Base-by-base conservation (phyloP, 1,140 invertebrate species). In the Hylaeus anthracinus region DNA sequence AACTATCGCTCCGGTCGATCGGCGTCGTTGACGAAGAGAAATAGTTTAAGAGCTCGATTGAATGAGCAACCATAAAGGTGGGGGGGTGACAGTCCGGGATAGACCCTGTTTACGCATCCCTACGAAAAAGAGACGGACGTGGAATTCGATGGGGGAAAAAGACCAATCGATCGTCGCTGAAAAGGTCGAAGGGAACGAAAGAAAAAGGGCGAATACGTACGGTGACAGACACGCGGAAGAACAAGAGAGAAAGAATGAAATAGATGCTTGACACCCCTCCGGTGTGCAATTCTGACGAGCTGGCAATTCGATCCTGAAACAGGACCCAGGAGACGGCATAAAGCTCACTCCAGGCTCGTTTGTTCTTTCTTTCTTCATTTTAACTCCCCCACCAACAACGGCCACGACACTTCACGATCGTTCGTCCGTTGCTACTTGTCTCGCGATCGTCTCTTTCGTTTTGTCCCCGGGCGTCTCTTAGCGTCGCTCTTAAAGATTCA, bases 271-370 rank as follows among this genome's bases (percentile, higher is more conserved):
- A 82, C 72, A 71, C 70, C 55, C 70, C 77, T 72, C 71, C 26
- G 56, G 61, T 55, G 78, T 39, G 79, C 69, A 82, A 88, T 77
- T 86, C 78, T 86, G 82, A 84, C 82, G 83, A 86, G 82, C 81
- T 80, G 85, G 83, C 79, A 85, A 86, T 88, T 88, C 85, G 86
- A 89, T 90, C 75, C 74, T 72, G 79, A 84, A 81, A 85, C 79
- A 87, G 81, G 82, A 85, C 81, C 79, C 84, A 79, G 75, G 81
- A 84, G 85, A 79, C 72, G 73, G 82, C 71, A 83, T 72, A 83
- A 86, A 86, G 41, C 82, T 88, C 73, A 5, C 64, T 53, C 71
- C 53, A 26, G 41, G 61, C 37, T 69, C 67, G 65, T 79, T 77
- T 77, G 60, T 66, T 12, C 69, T 76, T 86, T 65, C 41, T 60